Evolutionary conservation across 2,797 vertebrate genomes (phyloP), one percentile per base, ranked within the genome.

Genomic region (Chromis chromis): DNA sequence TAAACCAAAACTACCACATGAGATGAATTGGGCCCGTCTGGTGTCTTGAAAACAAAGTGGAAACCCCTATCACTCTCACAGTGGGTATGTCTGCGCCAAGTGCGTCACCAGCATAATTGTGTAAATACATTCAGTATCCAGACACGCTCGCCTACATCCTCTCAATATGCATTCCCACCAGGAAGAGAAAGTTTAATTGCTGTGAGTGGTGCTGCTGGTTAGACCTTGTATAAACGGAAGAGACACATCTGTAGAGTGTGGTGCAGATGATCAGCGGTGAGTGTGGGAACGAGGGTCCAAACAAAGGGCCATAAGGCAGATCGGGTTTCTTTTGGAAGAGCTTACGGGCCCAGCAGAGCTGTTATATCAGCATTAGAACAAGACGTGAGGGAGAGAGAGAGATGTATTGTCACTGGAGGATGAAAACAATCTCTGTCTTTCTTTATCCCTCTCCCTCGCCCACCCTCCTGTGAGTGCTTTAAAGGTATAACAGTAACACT

Each of bases 211-310:
- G 76, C 39, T 25, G 50, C 63, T 48, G 73, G 78, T 81, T 72
- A 70, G 60, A 27, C 60, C 74, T 74, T 17, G 54, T 44, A 74
- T 82, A 90, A 91, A 83, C 65, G 65, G 83, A 87, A 70, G 59
- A 81, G 76, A 87, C 67, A 86, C 76, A 84, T 86, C 67, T 82
- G 78, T 72, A 74, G 87, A 88, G 79, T 53, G 40, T 48, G 79
- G 70, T 14, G 76, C 65, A 76, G 71, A 89, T 73, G 73, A 91
- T 78, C 84, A 67, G 84, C 36, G 84, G 77, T 49, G 82, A 91
- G 90, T 93, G 91, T 89, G 91, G 91, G 91, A 94, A 94, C 73
- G 46, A 81, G 65, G 66, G 77, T 89, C 87, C 78, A 81, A 86
- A 92, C 84, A 91, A 91, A 80, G 68, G 79, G 70, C 72, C 66